Evolutionary conservation across 2,797 vertebrate genomes (phyloP), one percentile per base, ranked within the genome.

Genomic region (Garrulus glandarius): DNA sequence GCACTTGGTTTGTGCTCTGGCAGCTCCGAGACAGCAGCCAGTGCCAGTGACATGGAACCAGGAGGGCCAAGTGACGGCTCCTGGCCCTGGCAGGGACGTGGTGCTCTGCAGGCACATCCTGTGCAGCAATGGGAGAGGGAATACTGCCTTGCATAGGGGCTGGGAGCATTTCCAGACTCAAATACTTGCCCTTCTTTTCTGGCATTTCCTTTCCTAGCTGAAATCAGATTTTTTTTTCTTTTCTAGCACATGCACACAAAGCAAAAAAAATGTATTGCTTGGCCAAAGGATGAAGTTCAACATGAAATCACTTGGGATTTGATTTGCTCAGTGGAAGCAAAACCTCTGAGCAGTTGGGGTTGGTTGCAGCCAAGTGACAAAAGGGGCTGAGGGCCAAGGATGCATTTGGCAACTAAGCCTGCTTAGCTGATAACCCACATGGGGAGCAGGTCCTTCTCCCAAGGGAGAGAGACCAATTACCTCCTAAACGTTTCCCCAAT

Each of bases 41-140:
- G 43, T 57, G 59, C 63, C 3, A 9, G 71, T 15, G 50, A 15
- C 3, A 0, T 2, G 6, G 34, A 78, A n/a, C 21, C 24, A 24
- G 50, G 39, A 65, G 44, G 26, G 43, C 37, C n/a, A 17, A 64
- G 57, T 27, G 44, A 41, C 0, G 0, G 21, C 18, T 65, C 59
- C 46, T 71, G 30, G 34, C 52, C 21, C 44, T 0, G 0, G 70
- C 3, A 12, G 43, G 56, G 30, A 59, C 5, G 1, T 3, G 1
- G 37, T 36, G 46, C 72, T 52, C 30, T 4, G 17, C 78, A 29
- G 46, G 65, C 72, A 76, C 2, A 1, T n/a, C 24, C 63, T 27
- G 11, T 3, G 3, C 32, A 34, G 52, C 5, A 5, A 9, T 1
- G 11, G 43, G n/a, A 80, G 21, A 57, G 19, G 50, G 65, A 83